Evolutionary conservation across 1,140 invertebrate species (phyloP).

Genomic region (Scylla paramamosain): DNA sequence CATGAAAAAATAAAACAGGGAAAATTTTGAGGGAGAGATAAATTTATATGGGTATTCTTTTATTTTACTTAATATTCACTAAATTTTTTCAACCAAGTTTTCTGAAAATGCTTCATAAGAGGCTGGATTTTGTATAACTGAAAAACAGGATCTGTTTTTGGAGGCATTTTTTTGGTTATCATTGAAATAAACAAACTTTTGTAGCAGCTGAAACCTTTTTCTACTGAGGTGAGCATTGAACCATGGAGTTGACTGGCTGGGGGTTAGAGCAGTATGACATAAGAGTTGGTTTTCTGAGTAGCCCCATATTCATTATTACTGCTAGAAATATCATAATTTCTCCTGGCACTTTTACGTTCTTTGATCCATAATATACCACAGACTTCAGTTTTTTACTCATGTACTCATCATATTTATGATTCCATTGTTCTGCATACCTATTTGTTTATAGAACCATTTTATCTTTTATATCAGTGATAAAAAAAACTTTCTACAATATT

Average conservation of each 20-base stretch:
- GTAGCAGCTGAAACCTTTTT: background rate
- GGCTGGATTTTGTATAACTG: background rate
- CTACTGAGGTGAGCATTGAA: background rate
- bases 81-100: background rate
- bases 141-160: background rate
- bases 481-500: background rate
- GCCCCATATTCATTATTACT: constrained; percentile 7
- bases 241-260: background rate
- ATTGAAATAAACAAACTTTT: background rate
- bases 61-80: no score
- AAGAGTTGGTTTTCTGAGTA: background rate
- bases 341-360: background rate
- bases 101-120: background rate
- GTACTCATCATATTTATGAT: background rate
- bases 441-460: background rate
- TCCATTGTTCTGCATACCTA: constrained; percentile 22
- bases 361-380: background rate
- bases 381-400: background rate
- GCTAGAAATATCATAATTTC: background rate
- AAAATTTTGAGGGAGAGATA: no score
- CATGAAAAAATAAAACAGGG: no score
- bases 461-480: background rate
- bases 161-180: constrained; percentile 25
- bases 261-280: background rate
- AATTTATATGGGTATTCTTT: no score